Base-by-base conservation (phyloP, 2,113 vertebrate species). In the Pelobates fuscus region DNA sequence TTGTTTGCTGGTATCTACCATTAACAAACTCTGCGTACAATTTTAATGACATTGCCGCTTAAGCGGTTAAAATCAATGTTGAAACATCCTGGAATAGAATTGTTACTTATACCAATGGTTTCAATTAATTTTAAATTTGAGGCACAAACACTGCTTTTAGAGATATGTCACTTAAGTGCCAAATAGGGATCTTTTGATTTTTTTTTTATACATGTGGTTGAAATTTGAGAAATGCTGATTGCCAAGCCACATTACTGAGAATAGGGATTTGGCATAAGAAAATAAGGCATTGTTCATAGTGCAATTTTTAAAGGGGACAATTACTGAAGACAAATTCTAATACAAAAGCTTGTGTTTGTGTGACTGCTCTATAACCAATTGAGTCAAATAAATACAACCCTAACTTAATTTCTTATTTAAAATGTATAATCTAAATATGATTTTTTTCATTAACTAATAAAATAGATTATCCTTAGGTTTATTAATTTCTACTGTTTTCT, bases 171-270 rank as follows among this genome's bases (percentile, higher is more conserved):
- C 86, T 25, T 0, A 76, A 80, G 87, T 84, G 92, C 94, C 95
- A 96, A 93, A 90, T 83, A 89, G 83, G 89, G 88, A 86, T 87
- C 87, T 92, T 96, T 93, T 93, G 91, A 94, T 94, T 93, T 89
- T 84, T 93, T 89, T 84, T 17, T 86, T 88, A 92, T 93, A 92
- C 95, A 98, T 98, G 95, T 98, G 96, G 95, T 94, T 96, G 95
- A 96, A 97, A 97, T 95, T 89, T 88, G 93, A 96, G 90, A 91
- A 83, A 37, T 71, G 83, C 64, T 80, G 83, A 66, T 90, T 96
- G 95, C 94, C 96, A 96, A 96, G 92, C 94, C 94, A 83, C 91
- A 94, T 89, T 85, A 86, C 86, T 85, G 87, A 90, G 90, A 93
- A 92, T 87, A 81, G 78, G 92, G 87, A 80, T 78, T 87, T 93